phyloP scores from a whole-genome alignment of 2,888 invertebrate species.

The Melangyna quadrimaculata region DNA sequence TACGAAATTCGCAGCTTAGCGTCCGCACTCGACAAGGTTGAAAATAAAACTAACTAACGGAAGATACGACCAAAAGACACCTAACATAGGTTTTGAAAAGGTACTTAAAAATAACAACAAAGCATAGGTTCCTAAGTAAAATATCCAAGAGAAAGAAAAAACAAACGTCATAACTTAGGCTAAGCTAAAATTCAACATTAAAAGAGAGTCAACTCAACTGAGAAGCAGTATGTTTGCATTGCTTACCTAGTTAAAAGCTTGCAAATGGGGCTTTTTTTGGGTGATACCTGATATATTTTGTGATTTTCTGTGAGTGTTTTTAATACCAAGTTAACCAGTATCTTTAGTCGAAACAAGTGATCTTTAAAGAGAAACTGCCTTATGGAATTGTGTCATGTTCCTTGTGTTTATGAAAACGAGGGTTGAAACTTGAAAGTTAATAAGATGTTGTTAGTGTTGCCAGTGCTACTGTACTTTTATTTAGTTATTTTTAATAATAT shows the following conservation, averaged over 20 bases:
- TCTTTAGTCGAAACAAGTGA: slow-evolving; percentile 52
- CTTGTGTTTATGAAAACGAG: background rate
- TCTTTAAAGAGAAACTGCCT: slow-evolving; percentile 7
- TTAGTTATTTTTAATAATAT: too few species aligned
- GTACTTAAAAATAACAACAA: slow-evolving; percentile 21
- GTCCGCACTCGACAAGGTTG: slow-evolving; percentile 73
- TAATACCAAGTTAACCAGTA: slow-evolving; percentile 22
- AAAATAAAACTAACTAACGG: slow-evolving; percentile 73
- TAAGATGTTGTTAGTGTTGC: background rate
- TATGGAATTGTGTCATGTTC: slow-evolving; percentile 46
- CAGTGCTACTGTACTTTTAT: background rate
- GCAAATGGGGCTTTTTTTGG: slow-evolving; percentile 31
- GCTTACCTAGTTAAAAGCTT: slow-evolving; percentile 47
- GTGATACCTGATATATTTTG: background rate
- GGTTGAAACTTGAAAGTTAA: slow-evolving; percentile 31
- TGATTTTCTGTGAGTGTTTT: slow-evolving; percentile 45
- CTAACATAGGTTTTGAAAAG: slow-evolving; percentile 59
- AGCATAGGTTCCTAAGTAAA: slow-evolving; percentile 44
- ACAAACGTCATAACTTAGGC: slow-evolving; percentile 15
- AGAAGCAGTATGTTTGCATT: background rate
- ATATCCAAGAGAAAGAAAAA: slow-evolving; percentile 54
- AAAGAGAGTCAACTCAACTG: slow-evolving; percentile 21
- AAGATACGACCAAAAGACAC: slow-evolving; percentile 71
- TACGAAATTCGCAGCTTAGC: slow-evolving; percentile 68
- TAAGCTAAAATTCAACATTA: slow-evolving; percentile 31